A percentile compares a stretch with the other conserved stretches of the same genome.
These are phyloP conservation scores for Drosophila sulfurigaster DNA, from an alignment of 1,140 invertebrate species.

Conservation along the genomic window DNA sequence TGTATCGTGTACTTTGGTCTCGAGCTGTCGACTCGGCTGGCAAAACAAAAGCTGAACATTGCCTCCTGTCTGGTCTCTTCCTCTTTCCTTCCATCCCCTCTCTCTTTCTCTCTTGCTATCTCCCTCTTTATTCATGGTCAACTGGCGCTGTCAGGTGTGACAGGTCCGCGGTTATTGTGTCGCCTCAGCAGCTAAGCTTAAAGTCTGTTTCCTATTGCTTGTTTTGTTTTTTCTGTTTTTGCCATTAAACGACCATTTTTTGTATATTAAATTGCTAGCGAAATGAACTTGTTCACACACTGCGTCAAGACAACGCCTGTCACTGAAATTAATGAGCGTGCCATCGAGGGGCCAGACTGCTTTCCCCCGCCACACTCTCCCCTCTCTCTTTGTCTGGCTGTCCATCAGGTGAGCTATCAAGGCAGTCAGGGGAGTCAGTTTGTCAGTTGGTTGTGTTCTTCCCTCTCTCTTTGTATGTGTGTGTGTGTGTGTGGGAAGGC, in stretches of 20 bases:
- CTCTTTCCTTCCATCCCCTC: not conserved
- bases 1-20: constrained; percentile 72
- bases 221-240: not conserved
- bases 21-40: constrained; percentile 52
- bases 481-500: constrained; percentile 17
- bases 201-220: constrained; percentile 10
- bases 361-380: no score
- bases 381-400: not conserved
- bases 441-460: constrained; percentile 31
- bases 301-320: constrained; percentile 34
- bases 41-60: constrained; percentile 61
- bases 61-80: constrained; percentile 12
- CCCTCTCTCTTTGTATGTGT: not conserved
- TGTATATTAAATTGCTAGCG: constrained; percentile 63
- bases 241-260: constrained; percentile 37
- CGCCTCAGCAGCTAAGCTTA: constrained; percentile 21
- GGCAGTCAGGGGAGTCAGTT: constrained; percentile 31
- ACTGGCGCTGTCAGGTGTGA: constrained; percentile 70
- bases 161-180: constrained; percentile 60
- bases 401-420: constrained; percentile 37
- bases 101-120: not conserved
- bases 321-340: constrained; percentile 73
- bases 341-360: constrained; percentile 5
- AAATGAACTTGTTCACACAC: constrained; percentile 73
- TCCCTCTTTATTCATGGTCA: constrained; percentile 29